A percentile compares a stretch with the other conserved stretches of the same genome.
Evolutionary conservation across 2,888 invertebrate genomes (phyloP).

Genomic region (Hirtodrosophila histrioides): DNA sequence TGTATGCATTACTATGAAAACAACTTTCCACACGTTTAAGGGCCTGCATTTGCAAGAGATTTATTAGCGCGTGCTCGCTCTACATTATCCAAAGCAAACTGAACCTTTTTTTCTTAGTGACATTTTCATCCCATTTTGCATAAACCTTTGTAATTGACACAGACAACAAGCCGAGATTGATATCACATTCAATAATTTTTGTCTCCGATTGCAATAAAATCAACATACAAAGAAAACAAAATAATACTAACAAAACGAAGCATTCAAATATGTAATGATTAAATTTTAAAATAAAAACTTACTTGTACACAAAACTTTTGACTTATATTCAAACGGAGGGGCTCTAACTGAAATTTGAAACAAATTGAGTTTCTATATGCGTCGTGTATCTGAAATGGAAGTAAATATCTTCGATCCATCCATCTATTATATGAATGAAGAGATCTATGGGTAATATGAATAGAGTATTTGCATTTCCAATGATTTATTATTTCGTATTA

Average conservation of each 20-base stretch:
- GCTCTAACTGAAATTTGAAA: too few species aligned
- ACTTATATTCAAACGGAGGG: too few species aligned
- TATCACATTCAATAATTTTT: slow-evolving; percentile 18
- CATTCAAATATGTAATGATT: slow-evolving; percentile 67
- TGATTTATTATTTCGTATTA: slow-evolving; percentile 27
- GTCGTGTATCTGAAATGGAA: too few species aligned
- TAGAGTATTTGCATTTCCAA: not conserved
- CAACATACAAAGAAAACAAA: slow-evolving; percentile 6
- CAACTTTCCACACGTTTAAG: slow-evolving; percentile 37
- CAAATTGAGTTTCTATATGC: too few species aligned
- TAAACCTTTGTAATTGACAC: slow-evolving; percentile 40
- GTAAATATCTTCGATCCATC: too few species aligned
- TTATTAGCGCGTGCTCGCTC: not conserved
- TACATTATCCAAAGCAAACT: slow-evolving; percentile 17
- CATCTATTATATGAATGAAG: too few species aligned
- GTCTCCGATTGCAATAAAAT: slow-evolving; percentile 34
- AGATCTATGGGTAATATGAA: too few species aligned
- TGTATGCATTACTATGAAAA: slow-evolving; percentile 8
- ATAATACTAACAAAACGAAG: slow-evolving; percentile 16
- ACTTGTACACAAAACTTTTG: slow-evolving; percentile 51
- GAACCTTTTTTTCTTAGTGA: slow-evolving; percentile 41
- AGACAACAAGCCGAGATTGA: slow-evolving; percentile 17
- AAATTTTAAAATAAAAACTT: slow-evolving; percentile 69
- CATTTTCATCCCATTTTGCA: slow-evolving; percentile 68
- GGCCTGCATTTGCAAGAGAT: slow-evolving; percentile 11